Conservation (phyloP, 35 echinoderm and acorn worm genomes). For the Eucidaris tribuloides region DNA sequence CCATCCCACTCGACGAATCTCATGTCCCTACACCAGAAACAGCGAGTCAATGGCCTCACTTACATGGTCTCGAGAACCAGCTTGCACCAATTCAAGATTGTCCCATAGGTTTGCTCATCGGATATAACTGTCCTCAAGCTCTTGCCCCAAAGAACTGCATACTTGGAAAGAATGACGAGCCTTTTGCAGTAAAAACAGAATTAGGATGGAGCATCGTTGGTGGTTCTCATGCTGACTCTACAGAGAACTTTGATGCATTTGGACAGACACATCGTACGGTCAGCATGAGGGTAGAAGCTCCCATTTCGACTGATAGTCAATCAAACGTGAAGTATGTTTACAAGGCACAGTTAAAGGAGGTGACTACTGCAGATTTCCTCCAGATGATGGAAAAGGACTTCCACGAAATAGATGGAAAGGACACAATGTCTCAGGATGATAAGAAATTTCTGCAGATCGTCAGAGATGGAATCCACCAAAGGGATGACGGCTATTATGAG, state of each 20-base stretch:
- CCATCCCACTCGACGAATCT: conserved; percentile 56
- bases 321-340: background rate
- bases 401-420: background rate
- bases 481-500: background rate
- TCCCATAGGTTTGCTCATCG: conserved; percentile 66
- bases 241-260: background rate
- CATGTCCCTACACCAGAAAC: conserved; percentile 62
- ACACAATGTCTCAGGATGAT: conserved; percentile 16
- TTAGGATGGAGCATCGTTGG: conserved; percentile 60
- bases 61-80: conserved; percentile 18
- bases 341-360: background rate
- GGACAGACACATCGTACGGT: background rate
- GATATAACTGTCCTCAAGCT: conserved; percentile 72
- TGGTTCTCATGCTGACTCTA: background rate
- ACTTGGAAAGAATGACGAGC: conserved; percentile 21
- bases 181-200: conserved; percentile 57
- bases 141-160: conserved; percentile 47
- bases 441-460: background rate
- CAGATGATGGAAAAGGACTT: conserved; percentile 16
- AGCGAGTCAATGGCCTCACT: conserved; percentile 59
- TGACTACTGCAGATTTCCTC: background rate
- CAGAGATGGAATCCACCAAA: background rate
- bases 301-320: background rate
- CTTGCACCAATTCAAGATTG: conserved; percentile 29
- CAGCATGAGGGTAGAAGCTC: background rate